phyloP scores from a whole-genome alignment of 2,113 vertebrate genomes.

The Caranx ignobilis region DNA sequence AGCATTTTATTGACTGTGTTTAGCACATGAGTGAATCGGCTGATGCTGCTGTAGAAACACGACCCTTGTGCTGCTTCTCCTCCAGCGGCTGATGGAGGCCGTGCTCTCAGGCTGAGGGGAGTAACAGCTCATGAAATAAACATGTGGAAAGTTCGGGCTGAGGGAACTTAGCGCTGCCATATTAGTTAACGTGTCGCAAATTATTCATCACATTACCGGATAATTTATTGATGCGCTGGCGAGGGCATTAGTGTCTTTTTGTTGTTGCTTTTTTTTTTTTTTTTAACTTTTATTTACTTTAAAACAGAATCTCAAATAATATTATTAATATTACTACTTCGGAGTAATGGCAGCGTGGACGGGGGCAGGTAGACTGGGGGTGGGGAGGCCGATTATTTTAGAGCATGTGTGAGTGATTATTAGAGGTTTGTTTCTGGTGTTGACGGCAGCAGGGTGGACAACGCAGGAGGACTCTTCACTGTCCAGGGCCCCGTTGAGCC shows the following conservation, averaged over 20 bases:
- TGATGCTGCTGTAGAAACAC: no score
- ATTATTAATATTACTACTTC: no score
- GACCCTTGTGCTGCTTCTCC: background rate
- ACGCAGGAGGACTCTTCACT: no score
- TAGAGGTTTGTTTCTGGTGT: no score
- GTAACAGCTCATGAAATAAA: conserved; percentile 41
- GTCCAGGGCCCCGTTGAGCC: background rate
- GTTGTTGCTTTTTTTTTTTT: background rate
- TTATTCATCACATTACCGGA: conserved; percentile 70
- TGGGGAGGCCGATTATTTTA: no score
- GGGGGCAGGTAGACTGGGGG: no score
- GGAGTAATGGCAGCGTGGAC: no score
- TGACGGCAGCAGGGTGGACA: no score
- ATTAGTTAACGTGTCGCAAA: conserved; percentile 49
- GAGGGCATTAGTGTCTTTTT: background rate
- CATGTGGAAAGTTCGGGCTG: conserved; percentile 29
- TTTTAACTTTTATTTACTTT: background rate
- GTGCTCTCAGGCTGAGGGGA: background rate
- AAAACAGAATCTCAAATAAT: no score
- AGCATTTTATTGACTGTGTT: no score
- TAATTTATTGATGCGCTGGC: conserved; percentile 60
- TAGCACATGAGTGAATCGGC: no score
- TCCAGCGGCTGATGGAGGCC: background rate
- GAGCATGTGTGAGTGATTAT: no score
- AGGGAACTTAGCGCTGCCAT: conserved; percentile 3